Conservation (phyloP, 92 coral and sea anemone species). For the Epizoanthus scotinus region DNA sequence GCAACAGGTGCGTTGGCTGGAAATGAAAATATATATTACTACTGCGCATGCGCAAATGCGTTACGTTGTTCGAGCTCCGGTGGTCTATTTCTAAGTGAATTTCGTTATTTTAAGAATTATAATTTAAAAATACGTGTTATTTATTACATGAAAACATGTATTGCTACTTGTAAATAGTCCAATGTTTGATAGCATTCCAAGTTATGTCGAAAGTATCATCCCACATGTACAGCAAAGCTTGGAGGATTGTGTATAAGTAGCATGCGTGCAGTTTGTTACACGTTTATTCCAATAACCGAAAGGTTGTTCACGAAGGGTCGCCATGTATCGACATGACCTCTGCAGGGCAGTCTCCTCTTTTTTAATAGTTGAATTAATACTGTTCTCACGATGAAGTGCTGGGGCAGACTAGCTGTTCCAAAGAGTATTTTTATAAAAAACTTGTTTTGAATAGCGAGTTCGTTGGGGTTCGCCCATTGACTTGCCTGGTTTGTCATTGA, state of each 20-base stretch:
- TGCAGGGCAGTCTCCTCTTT: conserved; percentile 89
- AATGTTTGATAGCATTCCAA: background rate
- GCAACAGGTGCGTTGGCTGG: conserved; percentile 28
- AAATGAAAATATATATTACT: background rate
- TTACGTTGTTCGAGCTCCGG: background rate
- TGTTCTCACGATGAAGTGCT: too few species aligned
- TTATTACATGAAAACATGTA: background rate
- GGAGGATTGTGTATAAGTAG: conserved; percentile 33
- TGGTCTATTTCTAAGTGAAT: background rate
- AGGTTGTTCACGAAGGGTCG: conserved; percentile 76
- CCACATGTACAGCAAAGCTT: conserved; percentile 5
- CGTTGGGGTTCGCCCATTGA: too few species aligned
- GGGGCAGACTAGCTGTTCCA: too few species aligned
- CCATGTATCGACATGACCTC: conserved; percentile 78
- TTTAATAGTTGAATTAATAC: background rate
- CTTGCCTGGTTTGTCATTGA: too few species aligned
- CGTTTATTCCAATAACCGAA: conserved; percentile 64
- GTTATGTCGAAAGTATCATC: background rate
- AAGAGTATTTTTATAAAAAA: too few species aligned
- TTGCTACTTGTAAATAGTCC: background rate
- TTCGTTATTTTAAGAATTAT: too few species aligned
- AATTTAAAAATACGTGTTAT: background rate
- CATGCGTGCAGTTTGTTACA: accelerated
- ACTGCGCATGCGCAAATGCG: conserved; percentile 28
- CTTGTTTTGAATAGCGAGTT: too few species aligned